These are phyloP conservation scores for Psittacula cyanocephala DNA, from an alignment of 2,113 vertebrate genomes.

Conservation along the genomic window DNA sequence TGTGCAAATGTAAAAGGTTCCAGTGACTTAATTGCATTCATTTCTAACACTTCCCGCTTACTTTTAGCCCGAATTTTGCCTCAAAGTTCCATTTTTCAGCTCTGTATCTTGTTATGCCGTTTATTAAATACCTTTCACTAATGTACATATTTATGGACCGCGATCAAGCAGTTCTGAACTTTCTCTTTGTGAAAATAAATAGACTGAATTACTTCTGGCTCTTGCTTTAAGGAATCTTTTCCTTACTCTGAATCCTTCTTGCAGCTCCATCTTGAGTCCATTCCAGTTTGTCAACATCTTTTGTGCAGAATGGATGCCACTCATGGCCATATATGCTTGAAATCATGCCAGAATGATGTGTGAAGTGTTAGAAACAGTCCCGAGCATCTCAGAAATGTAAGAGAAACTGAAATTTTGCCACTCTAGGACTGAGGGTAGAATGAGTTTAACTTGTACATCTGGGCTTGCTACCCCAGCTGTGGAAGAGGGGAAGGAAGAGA, in stretches of 20 bases:
- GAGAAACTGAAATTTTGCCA: not conserved
- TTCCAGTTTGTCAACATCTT: not conserved
- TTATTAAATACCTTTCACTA: conserved; percentile 16
- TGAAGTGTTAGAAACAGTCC: not conserved
- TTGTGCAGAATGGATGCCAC: not conserved
- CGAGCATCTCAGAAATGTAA: not conserved
- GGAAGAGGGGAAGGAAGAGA: not conserved
- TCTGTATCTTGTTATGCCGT: not conserved
- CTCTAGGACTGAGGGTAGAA: not conserved
- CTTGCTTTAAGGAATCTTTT: not conserved
- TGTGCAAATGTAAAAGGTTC: not conserved
- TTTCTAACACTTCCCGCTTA: not conserved
- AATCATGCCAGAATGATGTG: not conserved
- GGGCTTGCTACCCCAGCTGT: not conserved
- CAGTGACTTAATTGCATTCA: not conserved
- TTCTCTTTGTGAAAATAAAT: conserved; percentile 1
- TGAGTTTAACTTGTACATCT: not conserved
- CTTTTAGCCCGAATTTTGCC: conserved; percentile 16
- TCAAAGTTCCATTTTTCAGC: conserved; percentile 1
- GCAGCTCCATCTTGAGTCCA: not conserved
- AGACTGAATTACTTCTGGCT: not conserved
- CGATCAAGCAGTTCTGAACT: not conserved
- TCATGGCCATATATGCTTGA: not conserved
- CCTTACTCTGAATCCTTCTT: not conserved
- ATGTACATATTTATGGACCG: not conserved